Base-by-base conservation (phyloP, 2,888 invertebrate species). In the Napeogenes sylphis region DNA sequence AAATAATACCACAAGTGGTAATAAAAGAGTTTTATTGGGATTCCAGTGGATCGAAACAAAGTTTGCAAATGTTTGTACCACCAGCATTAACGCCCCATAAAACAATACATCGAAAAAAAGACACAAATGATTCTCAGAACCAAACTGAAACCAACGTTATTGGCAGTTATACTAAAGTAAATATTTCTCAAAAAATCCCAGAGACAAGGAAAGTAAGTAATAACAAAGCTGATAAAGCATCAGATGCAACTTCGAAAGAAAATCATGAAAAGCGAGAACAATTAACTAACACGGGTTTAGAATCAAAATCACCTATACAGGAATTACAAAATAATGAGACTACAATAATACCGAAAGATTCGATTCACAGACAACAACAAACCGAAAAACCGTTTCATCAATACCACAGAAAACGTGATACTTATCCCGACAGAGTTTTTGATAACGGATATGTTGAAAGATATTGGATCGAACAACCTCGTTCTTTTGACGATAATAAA, bases 1-100 rank as follows among this genome's bases (percentile, higher is more conserved):
- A 68, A 35, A 35, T 70, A 32, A 64, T 73, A 2, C 80, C 81
- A 3, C 73, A 76, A 63, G 68, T 81, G 0, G 66, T 78, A 2
- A 69, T 83, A 3, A 81, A 80, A 61, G 80, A 85, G 63, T 80
- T 77, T 60, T 70, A 75, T 42, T 83, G 83, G 83, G 76, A 81
- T 58, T 71, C 77, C 0, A 46, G 64, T 12, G 67, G 58, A 3
- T 60, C 65, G 6, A 62, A 56, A 6, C 67, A 64, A 53, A 61
- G 65, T 35, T 59, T 61, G 32, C 33, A 53, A 21, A 58, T 59
- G 35, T 42, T 53, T 14, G 33, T 56, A 30, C 51, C 61, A 5
- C 53, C 53, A n/a, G 14, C 38, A 30, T 42, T 54, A 54, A 51
- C 51, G 4, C 14, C 21, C 2, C 2, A 46, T 35, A 46, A 38